Percentiles rank a stretch among this genome's conserved stretches.
These are phyloP conservation scores for Bursaphelenchus okinawaensis DNA, from an alignment of 2,888 invertebrate genomes.

Conservation along the genomic window DNA sequence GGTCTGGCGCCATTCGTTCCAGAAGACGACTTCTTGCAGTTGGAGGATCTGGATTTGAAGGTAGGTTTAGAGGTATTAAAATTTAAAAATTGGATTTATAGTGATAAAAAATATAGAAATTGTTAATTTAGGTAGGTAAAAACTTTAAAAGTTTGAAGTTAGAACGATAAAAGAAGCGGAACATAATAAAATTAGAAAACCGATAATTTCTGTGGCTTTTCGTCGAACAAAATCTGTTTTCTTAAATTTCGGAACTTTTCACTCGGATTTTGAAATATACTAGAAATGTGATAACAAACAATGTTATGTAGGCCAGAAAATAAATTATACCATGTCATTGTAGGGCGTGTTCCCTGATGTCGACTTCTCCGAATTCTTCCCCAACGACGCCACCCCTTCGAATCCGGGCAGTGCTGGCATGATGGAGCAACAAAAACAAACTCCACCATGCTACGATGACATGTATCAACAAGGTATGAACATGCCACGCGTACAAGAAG, in stretches of 20 bases:
- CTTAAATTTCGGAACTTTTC: too few relatives aligned
- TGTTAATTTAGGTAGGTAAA: too few relatives aligned
- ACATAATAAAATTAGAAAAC: too few relatives aligned
- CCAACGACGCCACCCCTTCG: background rate
- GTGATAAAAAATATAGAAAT: too few relatives aligned
- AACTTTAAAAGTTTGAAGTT: too few relatives aligned
- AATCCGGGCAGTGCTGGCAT: background rate
- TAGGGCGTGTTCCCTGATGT: conserved; percentile 10
- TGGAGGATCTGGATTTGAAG: conserved; percentile 5
- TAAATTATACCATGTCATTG: background rate
- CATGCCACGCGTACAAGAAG: background rate
- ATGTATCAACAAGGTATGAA: background rate
- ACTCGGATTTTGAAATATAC: too few relatives aligned
- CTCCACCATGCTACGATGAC: background rate
- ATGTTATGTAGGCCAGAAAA: background rate
- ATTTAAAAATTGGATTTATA: too few relatives aligned
- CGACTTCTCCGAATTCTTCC: conserved; percentile 7
- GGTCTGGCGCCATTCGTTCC: conserved; percentile 9
- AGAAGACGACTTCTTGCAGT: conserved; percentile 4
- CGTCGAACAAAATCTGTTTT: too few relatives aligned
- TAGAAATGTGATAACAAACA: too few relatives aligned
- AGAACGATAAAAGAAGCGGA: too few relatives aligned
- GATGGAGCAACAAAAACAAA: background rate
- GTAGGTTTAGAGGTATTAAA: too few relatives aligned
- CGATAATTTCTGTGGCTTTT: too few relatives aligned